A percentile compares a stretch with the other conserved stretches of the same genome.
Conservation (phyloP, 1,140 invertebrate genomes). For the Magallana gigas region DNA sequence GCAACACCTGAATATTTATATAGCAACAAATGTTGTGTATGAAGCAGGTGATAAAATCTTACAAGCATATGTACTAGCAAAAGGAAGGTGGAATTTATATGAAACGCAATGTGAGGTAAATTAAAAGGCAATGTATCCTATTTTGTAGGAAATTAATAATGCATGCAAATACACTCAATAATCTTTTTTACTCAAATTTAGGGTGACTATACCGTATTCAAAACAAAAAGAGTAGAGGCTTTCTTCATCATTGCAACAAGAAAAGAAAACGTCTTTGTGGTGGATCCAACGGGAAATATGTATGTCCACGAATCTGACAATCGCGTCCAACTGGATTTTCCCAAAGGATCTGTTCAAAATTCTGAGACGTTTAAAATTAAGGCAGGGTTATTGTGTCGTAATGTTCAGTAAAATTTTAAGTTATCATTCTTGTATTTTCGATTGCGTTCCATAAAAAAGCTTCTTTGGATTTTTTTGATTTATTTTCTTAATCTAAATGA, state of each 20-base stretch:
- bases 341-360: conserved; percentile 9
- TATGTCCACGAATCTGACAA: conserved; percentile 20
- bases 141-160: too few relatives aligned
- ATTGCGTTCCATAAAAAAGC: too few relatives aligned
- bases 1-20: background rate
- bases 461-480: too few relatives aligned
- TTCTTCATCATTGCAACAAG: conserved; percentile 5
- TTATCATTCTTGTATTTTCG: too few relatives aligned
- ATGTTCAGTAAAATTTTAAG: too few relatives aligned
- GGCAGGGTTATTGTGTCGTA: too few relatives aligned
- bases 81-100: background rate
- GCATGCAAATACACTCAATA: background rate
- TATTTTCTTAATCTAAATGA: too few relatives aligned
- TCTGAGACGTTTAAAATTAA: background rate
- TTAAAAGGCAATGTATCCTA: too few relatives aligned
- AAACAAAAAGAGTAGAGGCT: background rate
- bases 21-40: background rate
- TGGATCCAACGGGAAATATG: background rate
- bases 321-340: background rate
- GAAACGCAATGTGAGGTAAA: background rate
- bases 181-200: background rate
- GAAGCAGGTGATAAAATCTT: background rate
- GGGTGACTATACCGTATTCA: background rate
- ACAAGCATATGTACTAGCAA: background rate
- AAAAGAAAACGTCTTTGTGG: background rate